Base-by-base conservation (phyloP, 35 echinoderm and acorn worm species). In the Heliocidaris erythrogramma region DNA sequence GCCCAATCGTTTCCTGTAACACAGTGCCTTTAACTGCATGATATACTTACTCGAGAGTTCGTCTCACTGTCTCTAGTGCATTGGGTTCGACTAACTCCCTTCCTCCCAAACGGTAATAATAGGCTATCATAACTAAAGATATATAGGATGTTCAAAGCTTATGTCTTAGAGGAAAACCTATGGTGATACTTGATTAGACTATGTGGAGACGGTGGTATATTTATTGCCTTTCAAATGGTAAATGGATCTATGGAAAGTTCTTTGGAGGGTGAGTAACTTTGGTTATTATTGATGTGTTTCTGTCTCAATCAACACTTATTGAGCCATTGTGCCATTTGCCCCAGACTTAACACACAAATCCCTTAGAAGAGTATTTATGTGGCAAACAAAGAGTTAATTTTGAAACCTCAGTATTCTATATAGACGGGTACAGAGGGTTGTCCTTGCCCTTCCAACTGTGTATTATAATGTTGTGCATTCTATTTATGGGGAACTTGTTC, bases 171-270 rank as follows among this genome's bases (percentile, higher is more conserved):
- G 21, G 65, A 78, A 78, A 78, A 78, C 65, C 65, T n/a, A 78
- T 78, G 27, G 65, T 27, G 65, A 78, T 78, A 27, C 27, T 78
- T 78, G 65, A 78, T 78, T 78, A 78, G 65, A 78, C 65, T 78
- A 27, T 78, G 65, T 78, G 65, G 65, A 78, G 65, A 27, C 65
- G 5, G 27, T 18, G 65, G 65, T 78, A 78, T 78, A 78, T 78
- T 78, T 27, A 78, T 21, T 78, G 18, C 7, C 21, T 78, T 78
- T 78, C 21, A 7, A 21, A 27, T 78, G 65, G 65, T 78, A 27
- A 78, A 78, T 78, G 65, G 65, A 78, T 78, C 14, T 78, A 27
- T 78, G 65, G 65, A 78, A 78, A 78, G 65, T 78, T n/a, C 65
- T 78, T 0, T 78, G 65, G 65, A 18, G 65, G 65, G 65, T 78